phyloP scores from a whole-genome alignment of 2,113 vertebrate genomes.

The Lagenorhynchus albirostris region DNA sequence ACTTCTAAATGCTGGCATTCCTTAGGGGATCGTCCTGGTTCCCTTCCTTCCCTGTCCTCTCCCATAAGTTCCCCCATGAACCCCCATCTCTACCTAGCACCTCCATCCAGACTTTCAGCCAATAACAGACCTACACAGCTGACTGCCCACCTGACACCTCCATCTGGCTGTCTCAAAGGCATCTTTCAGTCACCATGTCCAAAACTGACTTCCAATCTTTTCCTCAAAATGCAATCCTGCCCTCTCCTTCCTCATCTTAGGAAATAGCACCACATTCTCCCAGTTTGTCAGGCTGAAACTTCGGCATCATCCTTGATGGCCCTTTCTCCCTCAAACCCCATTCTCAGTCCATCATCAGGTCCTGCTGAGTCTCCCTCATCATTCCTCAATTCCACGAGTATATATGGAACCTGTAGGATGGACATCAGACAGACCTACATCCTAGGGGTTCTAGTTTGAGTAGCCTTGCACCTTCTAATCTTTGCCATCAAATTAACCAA shows the following conservation, averaged over 20 bases:
- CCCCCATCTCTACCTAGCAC: no score
- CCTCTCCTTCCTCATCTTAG: background rate
- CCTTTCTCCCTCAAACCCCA: background rate
- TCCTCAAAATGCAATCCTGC: background rate
- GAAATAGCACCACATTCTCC: background rate
- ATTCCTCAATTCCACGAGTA: background rate
- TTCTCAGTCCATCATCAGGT: no score
- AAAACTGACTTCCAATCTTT: background rate
- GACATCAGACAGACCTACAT: background rate
- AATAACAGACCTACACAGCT: background rate
- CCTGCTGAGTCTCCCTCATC: background rate
- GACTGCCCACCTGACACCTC: background rate
- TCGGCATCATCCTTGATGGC: background rate
- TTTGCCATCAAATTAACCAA: background rate
- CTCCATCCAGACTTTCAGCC: background rate
- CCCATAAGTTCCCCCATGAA: background rate
- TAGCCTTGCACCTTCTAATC: background rate
- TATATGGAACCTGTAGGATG: background rate
- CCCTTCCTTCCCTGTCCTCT: background rate
- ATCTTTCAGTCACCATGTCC: background rate
- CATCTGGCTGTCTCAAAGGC: background rate
- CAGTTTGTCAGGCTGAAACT: background rate
- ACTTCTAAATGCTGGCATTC: background rate
- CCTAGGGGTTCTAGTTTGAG: background rate
- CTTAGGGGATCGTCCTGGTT: rapidly evolving